These are phyloP conservation scores for Caenorhabditis drosophilae DNA, from an alignment of 2,888 invertebrate genomes.

Conservation along the genomic window DNA sequence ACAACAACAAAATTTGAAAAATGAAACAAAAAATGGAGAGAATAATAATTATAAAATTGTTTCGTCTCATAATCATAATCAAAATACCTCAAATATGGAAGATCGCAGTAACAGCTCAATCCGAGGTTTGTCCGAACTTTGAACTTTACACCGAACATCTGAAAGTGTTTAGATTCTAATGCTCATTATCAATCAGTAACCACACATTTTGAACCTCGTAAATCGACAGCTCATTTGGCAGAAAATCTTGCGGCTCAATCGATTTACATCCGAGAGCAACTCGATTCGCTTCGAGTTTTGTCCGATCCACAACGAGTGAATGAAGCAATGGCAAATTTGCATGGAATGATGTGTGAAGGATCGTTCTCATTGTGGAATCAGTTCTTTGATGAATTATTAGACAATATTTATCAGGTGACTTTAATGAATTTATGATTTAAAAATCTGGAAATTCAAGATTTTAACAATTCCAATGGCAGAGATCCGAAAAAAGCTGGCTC, in stretches of 20 bases:
- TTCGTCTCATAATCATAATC: too few species aligned
- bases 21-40: background rate
- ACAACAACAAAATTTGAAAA: constrained; percentile 27
- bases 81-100: too few species aligned
- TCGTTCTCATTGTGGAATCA: constrained; percentile 33
- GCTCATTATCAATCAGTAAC: too few species aligned
- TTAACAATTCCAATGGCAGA: constrained; percentile 9
- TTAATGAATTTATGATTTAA: too few species aligned
- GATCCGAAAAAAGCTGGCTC: constrained; percentile 26
- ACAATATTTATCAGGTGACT: constrained; percentile 22
- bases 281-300: constrained; percentile 17
- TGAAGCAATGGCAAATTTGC: constrained; percentile 27
- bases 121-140: too few species aligned
- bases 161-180: too few species aligned
- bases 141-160: too few species aligned
- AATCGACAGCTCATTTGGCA: constrained; percentile 27
- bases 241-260: constrained; percentile 19
- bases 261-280: constrained; percentile 18
- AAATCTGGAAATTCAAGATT: too few species aligned
- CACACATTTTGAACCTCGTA: constrained; percentile 1
- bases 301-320: constrained; percentile 12
- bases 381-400: constrained; percentile 28
- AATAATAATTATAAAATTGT: too few species aligned
- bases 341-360: constrained; percentile 40
- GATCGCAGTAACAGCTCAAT: too few species aligned